phyloP scores from a whole-genome alignment of 2,888 invertebrate genomes.

The Pseudolycoriella hygida region DNA sequence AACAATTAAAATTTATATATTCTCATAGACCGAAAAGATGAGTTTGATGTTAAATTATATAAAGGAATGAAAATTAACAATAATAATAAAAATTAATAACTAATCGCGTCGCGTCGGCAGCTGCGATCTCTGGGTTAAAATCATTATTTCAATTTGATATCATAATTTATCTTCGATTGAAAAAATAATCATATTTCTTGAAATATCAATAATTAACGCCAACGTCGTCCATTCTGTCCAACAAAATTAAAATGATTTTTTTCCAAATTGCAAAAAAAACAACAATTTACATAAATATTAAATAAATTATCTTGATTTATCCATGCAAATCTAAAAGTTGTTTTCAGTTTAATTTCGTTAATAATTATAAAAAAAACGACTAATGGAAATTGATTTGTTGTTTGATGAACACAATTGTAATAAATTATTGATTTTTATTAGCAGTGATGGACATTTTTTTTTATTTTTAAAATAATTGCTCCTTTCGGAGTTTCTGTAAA shows the following conservation, averaged over 20 bases:
- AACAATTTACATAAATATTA: conserved; percentile 8
- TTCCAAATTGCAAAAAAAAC: conserved; percentile 4
- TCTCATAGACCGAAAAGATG: not conserved
- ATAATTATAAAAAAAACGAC: too few species aligned
- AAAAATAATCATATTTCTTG: not conserved
- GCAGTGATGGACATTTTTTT: too few species aligned
- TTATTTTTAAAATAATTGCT: too few species aligned
- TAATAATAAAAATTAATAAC: not conserved
- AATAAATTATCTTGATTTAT: conserved; percentile 8
- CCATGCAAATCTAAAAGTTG: not conserved
- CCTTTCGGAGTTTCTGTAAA: too few species aligned
- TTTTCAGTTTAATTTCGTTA: not conserved
- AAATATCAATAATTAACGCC: conserved; percentile 4
- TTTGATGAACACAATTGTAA: too few species aligned
- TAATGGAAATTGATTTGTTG: too few species aligned
- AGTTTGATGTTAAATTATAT: not conserved
- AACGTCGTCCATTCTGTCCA: not conserved
- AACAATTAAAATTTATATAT: too few species aligned
- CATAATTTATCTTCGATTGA: not conserved
- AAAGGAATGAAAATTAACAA: not conserved
- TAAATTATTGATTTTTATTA: too few species aligned
- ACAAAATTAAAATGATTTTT: not conserved
- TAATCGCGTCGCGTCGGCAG: not conserved
- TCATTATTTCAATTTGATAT: not conserved
- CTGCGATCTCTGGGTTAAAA: not conserved